phyloP scores from a whole-genome alignment of 2,797 vertebrate genomes.

The Myotis daubentonii region DNA sequence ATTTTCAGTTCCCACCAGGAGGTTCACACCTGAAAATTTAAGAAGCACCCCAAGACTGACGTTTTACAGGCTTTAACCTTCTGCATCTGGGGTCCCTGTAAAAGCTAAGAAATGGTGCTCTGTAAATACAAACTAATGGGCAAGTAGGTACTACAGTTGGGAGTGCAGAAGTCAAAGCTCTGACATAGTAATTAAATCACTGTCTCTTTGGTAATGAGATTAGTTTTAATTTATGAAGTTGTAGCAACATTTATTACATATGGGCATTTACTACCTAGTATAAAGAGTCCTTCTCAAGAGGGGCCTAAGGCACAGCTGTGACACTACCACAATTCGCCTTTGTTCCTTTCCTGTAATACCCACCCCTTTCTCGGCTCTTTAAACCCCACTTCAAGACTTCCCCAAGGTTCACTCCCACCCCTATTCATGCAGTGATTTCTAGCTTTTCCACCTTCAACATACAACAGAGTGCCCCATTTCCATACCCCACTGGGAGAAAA shows the following conservation, averaged over 20 bases:
- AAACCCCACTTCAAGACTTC: not conserved
- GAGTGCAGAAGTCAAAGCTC: not conserved
- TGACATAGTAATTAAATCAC: not conserved
- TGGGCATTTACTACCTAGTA: not conserved
- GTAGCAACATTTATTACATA: not conserved
- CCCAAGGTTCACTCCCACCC: not conserved
- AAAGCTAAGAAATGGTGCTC: not conserved
- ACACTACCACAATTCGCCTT: not conserved
- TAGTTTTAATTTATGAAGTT: conserved; percentile 45
- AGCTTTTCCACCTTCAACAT: not conserved
- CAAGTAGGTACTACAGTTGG: not conserved
- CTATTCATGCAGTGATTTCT: not conserved
- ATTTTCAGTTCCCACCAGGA: conserved; percentile 98
- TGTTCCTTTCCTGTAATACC: not conserved
- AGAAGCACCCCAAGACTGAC: conserved; percentile 30
- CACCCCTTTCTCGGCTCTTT: not conserved
- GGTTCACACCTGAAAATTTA: conserved; percentile 92
- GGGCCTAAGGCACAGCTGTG: not conserved
- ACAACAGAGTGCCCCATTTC: not conserved
- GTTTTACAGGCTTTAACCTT: not conserved
- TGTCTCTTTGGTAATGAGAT: not conserved
- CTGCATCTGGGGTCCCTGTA: not conserved
- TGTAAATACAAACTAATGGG: not conserved
- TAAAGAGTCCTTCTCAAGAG: not conserved
- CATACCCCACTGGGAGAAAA: not conserved